phyloP scores from a whole-genome alignment of 2,113 vertebrate genomes.

The Notarius lentiginosus region DNA sequence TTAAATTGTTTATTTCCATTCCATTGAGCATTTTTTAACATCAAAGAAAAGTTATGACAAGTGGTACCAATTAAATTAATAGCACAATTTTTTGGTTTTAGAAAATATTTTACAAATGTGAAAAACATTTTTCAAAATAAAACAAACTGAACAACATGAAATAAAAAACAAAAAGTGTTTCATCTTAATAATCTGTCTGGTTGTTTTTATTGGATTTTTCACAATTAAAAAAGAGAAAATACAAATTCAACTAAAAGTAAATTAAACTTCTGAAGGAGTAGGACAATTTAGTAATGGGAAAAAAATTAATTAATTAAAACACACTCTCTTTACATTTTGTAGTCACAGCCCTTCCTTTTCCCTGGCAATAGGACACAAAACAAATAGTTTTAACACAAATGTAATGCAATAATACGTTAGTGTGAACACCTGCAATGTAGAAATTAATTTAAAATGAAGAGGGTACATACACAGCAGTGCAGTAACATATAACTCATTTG shows the following conservation, averaged over 20 bases:
- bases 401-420: conserved; percentile 11
- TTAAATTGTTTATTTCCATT: conserved; percentile 55
- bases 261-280: background rate
- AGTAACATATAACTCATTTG: background rate
- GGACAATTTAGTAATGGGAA: background rate
- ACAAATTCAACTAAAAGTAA: background rate
- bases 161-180: conserved; percentile 21
- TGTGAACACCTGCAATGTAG: conserved; percentile 32
- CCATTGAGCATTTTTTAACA: conserved; percentile 36
- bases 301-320: background rate
- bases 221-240: background rate
- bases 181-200: background rate
- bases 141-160: conserved; percentile 22
- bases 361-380: conserved; percentile 14
- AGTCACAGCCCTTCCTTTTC: background rate
- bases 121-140: conserved; percentile 17
- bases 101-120: conserved; percentile 21
- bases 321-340: background rate
- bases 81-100: conserved; percentile 37
- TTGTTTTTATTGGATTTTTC: conserved; percentile 4
- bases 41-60: conserved; percentile 33
- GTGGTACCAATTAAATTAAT: conserved; percentile 40
- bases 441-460: background rate
- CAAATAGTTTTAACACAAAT: conserved; percentile 4
- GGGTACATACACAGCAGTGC: background rate